Evolutionary conservation across 2,113 vertebrate genomes (phyloP).

Genomic region (Rhynchomys soricoides): DNA sequence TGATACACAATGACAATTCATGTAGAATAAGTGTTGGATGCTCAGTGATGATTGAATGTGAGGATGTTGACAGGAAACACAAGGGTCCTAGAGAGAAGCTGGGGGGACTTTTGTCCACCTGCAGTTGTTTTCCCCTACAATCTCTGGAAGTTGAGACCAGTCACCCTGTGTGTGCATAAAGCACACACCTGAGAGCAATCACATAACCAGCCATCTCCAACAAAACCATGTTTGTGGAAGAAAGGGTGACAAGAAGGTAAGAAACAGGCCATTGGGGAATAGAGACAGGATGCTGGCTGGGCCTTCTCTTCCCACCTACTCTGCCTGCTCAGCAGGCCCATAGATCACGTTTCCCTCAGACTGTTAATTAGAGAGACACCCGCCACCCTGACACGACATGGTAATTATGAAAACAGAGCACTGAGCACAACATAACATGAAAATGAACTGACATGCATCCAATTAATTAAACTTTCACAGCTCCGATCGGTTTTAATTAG

Average conservation of each 20-base stretch:
- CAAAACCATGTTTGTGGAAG: constrained; percentile 54
- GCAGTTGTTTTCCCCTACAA: neutral
- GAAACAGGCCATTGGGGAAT: constrained; percentile 76
- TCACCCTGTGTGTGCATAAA: neutral
- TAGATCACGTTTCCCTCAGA: constrained; percentile 74
- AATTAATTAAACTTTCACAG: constrained; percentile 81
- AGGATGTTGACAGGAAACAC: no score
- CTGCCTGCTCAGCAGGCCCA: constrained; percentile 72
- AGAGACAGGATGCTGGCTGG: constrained; percentile 55
- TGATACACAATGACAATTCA: neutral
- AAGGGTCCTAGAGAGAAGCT: neutral
- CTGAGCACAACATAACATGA: constrained; percentile 73
- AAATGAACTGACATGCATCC: constrained; percentile 81
- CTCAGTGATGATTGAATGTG: neutral
- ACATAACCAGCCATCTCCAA: constrained; percentile 45
- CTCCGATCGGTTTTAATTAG: constrained; percentile 81
- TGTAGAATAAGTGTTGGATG: neutral
- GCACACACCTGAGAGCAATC: constrained; percentile 44
- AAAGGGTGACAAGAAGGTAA: constrained; percentile 76
- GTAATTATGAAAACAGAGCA: constrained; percentile 81
- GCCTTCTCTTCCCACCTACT: constrained; percentile 55
- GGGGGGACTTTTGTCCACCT: neutral
- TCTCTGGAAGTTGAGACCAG: neutral
- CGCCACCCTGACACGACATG: constrained; percentile 68
- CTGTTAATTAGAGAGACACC: constrained; percentile 83